Percentiles rank a stretch among this genome's conserved stretches.
Conservation (phyloP, 2,797 vertebrate genomes). For the Tauraco hartlaubi region DNA sequence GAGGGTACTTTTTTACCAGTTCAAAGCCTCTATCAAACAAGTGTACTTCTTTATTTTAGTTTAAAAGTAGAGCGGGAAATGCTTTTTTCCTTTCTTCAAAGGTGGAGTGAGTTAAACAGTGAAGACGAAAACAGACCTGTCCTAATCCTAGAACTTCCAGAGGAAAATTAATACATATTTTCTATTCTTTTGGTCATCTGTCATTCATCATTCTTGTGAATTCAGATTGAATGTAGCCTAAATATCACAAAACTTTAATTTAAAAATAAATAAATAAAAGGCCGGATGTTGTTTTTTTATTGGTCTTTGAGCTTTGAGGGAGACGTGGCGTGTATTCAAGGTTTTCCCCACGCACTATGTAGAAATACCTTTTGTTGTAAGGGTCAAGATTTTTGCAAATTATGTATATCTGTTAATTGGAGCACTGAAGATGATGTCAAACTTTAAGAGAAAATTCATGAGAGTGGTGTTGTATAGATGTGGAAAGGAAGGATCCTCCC, state of each 20-base stretch:
- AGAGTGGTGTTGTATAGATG: neutral
- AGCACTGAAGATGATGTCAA: neutral
- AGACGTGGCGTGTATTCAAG: neutral
- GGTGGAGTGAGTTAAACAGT: neutral
- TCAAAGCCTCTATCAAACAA: constrained; percentile 28
- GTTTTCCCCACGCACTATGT: neutral
- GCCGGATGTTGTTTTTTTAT: neutral
- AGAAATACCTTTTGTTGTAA: neutral
- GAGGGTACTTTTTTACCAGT: neutral
- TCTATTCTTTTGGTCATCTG: neutral
- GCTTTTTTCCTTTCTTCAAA: neutral
- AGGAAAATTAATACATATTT: neutral
- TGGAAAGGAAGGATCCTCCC: neutral
- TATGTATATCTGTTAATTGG: fast-evolving
- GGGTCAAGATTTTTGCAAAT: neutral
- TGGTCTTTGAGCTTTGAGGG: neutral
- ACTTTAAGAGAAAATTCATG: neutral
- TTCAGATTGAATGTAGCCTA: neutral
- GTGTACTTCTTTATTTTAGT: neutral
- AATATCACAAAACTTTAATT: neutral
- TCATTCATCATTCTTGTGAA: neutral
- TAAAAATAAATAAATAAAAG: neutral
- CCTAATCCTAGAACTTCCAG: neutral
- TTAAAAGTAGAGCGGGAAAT: neutral
- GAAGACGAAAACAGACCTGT: neutral